A percentile compares a stretch with the other conserved stretches of the same genome.
Evolutionary conservation across 2,888 invertebrate species (phyloP).

Genomic region (Junonia oenone): DNA sequence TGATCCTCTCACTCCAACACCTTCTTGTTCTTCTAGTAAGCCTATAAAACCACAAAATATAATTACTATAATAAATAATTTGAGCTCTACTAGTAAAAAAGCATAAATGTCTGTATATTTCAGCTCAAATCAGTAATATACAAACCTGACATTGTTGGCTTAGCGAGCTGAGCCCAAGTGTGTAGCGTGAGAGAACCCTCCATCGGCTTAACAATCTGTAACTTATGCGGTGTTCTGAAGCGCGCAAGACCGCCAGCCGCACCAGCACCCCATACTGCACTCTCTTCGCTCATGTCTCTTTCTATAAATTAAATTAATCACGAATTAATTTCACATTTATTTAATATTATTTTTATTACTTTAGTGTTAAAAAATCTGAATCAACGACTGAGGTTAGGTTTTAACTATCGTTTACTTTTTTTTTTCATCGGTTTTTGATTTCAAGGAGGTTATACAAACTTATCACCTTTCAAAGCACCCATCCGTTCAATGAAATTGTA

Average conservation of each 20-base stretch:
- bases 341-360: too few relatives aligned
- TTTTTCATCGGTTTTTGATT: too few relatives aligned
- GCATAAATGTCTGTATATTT: not conserved
- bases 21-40: conserved; percentile 93
- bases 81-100: too few relatives aligned
- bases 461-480: too few relatives aligned
- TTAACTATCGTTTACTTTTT: too few relatives aligned
- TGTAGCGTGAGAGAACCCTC: conserved; percentile 96
- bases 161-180: conserved; percentile 96
- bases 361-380: too few relatives aligned
- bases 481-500: too few relatives aligned
- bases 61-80: too few relatives aligned
- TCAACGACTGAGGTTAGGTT: too few relatives aligned
- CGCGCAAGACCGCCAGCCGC: conserved; percentile 63
- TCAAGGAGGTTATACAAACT: too few relatives aligned
- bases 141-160: conserved; percentile 91
- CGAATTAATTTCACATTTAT: too few relatives aligned
- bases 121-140: not conserved
- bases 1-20: conserved; percentile 91
- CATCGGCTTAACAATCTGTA: conserved; percentile 94
- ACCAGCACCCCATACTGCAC: conserved; percentile 73
- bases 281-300: conserved; percentile 62
- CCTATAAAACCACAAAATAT: too few relatives aligned
- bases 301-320: conserved; percentile 36
- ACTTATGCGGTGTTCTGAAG: conserved; percentile 91